phyloP scores from a whole-genome alignment of 2,888 invertebrate species.

The Germaria angustata region DNA sequence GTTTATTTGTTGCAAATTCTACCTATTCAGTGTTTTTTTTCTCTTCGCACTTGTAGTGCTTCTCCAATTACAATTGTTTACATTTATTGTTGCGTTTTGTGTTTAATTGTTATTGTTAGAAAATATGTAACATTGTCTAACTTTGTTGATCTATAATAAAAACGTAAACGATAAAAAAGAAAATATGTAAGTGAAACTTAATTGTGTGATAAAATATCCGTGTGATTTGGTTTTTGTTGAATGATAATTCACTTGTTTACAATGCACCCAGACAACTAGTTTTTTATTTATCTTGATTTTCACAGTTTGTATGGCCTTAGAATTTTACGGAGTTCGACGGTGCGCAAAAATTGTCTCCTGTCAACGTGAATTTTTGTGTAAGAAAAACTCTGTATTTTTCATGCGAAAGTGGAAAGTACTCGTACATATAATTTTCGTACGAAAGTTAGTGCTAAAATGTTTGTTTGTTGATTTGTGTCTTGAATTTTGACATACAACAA shows the following conservation, averaged over 20 bases:
- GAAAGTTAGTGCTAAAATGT: no score
- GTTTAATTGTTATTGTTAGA: background rate
- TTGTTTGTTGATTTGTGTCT: no score
- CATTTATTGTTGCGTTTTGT: conserved; percentile 1
- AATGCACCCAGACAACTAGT: background rate
- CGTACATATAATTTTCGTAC: no score
- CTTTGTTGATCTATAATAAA: background rate
- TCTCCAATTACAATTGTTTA: conserved; percentile 25
- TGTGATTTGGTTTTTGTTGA: background rate
- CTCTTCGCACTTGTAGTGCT: conserved; percentile 33
- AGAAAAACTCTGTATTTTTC: no score
- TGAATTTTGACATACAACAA: no score
- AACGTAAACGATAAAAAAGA: no score
- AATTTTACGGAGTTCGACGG: no score
- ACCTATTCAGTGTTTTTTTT: conserved; percentile 23
- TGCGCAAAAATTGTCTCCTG: no score
- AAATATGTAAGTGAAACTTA: no score
- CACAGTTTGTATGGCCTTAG: conserved; percentile 1
- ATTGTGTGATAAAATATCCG: background rate
- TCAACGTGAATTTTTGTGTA: no score
- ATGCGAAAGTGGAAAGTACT: no score
- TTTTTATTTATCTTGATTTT: background rate
- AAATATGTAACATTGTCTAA: background rate
- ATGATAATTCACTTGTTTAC: background rate
- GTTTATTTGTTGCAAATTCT: background rate